Base-by-base conservation (phyloP, 53 echinoderm and acorn worm genomes). In the Astropecten irregularis region DNA sequence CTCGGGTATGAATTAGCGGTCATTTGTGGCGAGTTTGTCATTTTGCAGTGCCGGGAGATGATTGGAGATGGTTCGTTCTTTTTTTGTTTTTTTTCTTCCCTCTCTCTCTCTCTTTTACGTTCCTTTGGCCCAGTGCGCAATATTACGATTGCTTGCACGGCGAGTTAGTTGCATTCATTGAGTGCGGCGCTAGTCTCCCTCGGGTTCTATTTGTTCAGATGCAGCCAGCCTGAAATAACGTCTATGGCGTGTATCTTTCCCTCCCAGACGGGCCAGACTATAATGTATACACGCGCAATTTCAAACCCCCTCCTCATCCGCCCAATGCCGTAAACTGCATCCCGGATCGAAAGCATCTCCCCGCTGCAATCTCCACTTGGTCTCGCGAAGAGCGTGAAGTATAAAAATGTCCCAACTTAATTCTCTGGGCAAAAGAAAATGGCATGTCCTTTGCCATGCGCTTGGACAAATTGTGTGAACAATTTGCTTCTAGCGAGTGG, bases 141-240 rank as follows among this genome's bases (percentile, higher is more conserved):
- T 44, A 15, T 18, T 13, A 40, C 21, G 38, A 5, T 16, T 1
- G 40, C 38, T 19, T 11, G 66, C 36, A n/a, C 6, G 37, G 5
- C 7, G 2, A 33, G 62, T 33, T 40, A 20, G 5, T 37, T 25
- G 44, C 37, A 38, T 68, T 68, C 27, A n/a, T n/a, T 42, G 42
- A 68, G 6, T 68, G 68, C 20, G 28, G 40, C 2, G 44, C 77
- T 79, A 46, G 61, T 61, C 79, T 79, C 79, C 79, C 79, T 79
- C 46, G 79, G 62, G 79, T 79, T 40, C 38, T 25, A 46, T 79
- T 61, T 79, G 79, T 79, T 62, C 79, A 44, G 61, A 48, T 2
- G 44, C 48, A 60, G 60, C 48, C 44, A 79, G 32, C 79, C 56
- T 62, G 79, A 79, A 42, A 19, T 79, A 79, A 79, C 60, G 44